Conservation (phyloP, 2,888 invertebrate genomes). For the Pogonocherus hispidulus region DNA sequence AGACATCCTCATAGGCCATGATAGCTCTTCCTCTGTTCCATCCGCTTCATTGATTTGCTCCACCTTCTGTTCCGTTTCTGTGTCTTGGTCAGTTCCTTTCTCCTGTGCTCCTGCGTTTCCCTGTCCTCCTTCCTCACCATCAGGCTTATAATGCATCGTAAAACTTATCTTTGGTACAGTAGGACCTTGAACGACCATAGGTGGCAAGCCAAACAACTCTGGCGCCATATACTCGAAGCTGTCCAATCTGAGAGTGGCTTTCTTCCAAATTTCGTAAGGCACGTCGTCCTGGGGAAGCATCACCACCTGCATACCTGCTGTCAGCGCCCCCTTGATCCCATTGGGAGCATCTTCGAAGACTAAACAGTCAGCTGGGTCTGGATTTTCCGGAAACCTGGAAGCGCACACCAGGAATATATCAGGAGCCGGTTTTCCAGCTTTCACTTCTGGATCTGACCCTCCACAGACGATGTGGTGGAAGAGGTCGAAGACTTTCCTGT, state of each 20-base stretch:
- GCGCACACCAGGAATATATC: constrained; percentile 82
- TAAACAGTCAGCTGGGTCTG: constrained; percentile 77
- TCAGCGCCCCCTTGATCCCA: constrained; percentile 83
- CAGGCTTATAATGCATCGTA: not conserved
- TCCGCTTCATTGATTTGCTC: too few species aligned
- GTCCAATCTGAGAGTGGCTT: constrained; percentile 80
- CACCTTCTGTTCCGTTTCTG: too few species aligned
- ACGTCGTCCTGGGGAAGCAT: constrained; percentile 81
- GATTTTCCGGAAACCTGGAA: constrained; percentile 77
- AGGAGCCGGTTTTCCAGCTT: constrained; percentile 89
- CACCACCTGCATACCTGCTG: constrained; percentile 88
- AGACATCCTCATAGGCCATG: too few species aligned
- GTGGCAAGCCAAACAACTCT: constrained; percentile 88
- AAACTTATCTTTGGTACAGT: not conserved
- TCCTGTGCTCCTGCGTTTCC: not conserved
- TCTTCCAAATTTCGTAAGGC: constrained; percentile 68
- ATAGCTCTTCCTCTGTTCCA: too few species aligned
- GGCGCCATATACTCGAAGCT: constrained; percentile 86
- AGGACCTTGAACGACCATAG: constrained; percentile 66
- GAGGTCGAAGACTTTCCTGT: constrained; percentile 76
- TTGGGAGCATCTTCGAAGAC: constrained; percentile 94
- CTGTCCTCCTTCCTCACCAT: not conserved
- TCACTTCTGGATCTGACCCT: constrained; percentile 86
- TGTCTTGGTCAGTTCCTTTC: too few species aligned
- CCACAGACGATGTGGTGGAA: constrained; percentile 87